These are phyloP conservation scores for Falco rusticolus DNA, from an alignment of 2,797 vertebrate species.

Conservation along the genomic window DNA sequence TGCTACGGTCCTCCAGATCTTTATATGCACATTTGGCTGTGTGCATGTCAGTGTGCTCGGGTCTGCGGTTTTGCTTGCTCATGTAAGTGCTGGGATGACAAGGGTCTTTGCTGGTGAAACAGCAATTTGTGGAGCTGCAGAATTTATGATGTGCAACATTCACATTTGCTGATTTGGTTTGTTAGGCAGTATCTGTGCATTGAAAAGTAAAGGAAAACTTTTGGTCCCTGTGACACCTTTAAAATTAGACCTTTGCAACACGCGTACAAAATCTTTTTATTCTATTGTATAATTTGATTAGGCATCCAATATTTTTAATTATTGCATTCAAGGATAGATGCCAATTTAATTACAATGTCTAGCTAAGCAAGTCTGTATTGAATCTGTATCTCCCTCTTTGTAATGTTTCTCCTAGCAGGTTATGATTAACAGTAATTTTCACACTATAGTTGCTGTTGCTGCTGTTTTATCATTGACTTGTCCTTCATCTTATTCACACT, in stretches of 20 bases:
- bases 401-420: not conserved
- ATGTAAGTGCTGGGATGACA: fast-evolving
- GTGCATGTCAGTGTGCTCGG: fast-evolving
- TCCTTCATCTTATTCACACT: not conserved
- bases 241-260: not conserved
- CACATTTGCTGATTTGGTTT: not conserved
- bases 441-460: not conserved
- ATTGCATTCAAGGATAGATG: not conserved
- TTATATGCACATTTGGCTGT: not conserved
- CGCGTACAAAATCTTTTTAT: not conserved
- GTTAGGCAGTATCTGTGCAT: not conserved
- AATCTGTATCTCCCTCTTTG: not conserved
- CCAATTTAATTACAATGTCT: not conserved
- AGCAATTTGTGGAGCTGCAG: not conserved
- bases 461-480: not conserved
- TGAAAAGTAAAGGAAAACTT: not conserved
- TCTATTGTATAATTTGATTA: not conserved
- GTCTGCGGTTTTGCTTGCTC: not conserved
- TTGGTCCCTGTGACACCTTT: not conserved
- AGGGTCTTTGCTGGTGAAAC: not conserved
- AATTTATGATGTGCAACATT: not conserved
- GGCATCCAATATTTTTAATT: not conserved
- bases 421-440: not conserved
- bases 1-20: not conserved
- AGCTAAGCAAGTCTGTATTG: not conserved